These are phyloP conservation scores for Thysanoteuthis rhombus DNA, from an alignment of 2,888 invertebrate species.

Conservation along the genomic window DNA sequence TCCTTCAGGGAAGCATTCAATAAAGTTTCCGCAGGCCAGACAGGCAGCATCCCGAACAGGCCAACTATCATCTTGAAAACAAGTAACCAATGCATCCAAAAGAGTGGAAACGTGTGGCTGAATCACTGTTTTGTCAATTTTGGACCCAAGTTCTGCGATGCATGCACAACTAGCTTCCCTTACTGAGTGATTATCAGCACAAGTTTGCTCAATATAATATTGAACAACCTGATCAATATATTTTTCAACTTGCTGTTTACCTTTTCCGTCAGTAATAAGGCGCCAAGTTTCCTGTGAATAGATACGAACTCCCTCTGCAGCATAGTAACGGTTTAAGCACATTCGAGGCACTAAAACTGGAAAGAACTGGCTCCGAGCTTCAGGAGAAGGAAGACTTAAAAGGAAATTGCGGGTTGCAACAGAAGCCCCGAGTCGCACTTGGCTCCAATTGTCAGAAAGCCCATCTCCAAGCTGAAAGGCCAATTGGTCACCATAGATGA, in stretches of 20 bases:
- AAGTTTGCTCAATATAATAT: constrained; percentile 70
- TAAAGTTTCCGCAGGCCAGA: constrained; percentile 71
- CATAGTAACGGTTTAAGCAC: constrained; percentile 73
- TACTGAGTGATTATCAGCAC: constrained; percentile 72
- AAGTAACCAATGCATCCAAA: constrained; percentile 69
- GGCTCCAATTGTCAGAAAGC: constrained; percentile 72
- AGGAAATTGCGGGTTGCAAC: constrained; percentile 71
- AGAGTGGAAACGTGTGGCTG: constrained; percentile 68
- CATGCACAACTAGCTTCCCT: constrained; percentile 72
- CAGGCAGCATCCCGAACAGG: constrained; percentile 73
- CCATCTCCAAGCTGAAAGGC: constrained; percentile 69
- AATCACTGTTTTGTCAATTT: constrained; percentile 67
- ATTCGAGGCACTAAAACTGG: constrained; percentile 70
- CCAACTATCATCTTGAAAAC: constrained; percentile 73
- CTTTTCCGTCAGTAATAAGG: constrained; percentile 68
- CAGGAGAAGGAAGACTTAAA: constrained; percentile 64
- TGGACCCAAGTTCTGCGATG: constrained; percentile 72
- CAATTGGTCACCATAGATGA: constrained; percentile 69
- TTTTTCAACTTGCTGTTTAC: constrained; percentile 69
- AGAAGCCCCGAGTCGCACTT: constrained; percentile 71
- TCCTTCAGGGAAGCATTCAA: constrained; percentile 71
- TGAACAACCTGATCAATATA: constrained; percentile 68
- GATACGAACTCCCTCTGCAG: constrained; percentile 72
- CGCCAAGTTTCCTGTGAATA: constrained; percentile 73
- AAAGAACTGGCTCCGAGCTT: constrained; percentile 68